Evolutionary conservation across 2,888 invertebrate species (phyloP).

Genomic region (Cantharis lateralis): DNA sequence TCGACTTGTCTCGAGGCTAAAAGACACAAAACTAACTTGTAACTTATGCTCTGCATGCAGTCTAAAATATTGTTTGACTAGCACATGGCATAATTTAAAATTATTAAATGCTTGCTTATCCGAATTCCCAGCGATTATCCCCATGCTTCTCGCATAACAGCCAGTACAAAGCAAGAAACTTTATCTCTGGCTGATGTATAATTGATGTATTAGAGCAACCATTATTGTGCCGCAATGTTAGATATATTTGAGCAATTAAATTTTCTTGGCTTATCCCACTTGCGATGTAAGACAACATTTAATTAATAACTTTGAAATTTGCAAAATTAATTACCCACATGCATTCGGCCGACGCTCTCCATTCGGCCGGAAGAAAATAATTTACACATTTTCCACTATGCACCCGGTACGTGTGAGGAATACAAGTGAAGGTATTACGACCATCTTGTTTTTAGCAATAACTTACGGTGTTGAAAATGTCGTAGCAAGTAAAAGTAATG

Average conservation of each 20-base stretch:
- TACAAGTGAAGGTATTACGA: conserved; percentile 5
- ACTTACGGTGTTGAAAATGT: conserved; percentile 32
- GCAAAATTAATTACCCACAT: neutral
- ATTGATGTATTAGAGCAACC: neutral
- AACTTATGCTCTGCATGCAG: neutral
- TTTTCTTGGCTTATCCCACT: neutral
- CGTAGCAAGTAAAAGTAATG: conserved; percentile 38
- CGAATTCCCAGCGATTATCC: neutral
- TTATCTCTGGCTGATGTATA: neutral
- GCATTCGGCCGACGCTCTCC: neutral
- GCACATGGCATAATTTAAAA: neutral
- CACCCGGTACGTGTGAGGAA: conserved; percentile 29
- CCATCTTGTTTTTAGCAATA: conserved; percentile 15
- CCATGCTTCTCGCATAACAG: no score
- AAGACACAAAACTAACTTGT: neutral
- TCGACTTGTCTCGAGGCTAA: neutral
- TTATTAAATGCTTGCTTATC: neutral
- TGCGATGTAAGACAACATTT: neutral
- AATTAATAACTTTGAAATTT: neutral
- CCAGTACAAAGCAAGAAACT: neutral
- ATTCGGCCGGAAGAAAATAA: conserved; percentile 12
- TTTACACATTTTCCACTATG: conserved; percentile 15
- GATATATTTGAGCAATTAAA: neutral
- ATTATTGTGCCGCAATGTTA: no score
- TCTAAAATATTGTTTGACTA: neutral